phyloP scores from a whole-genome alignment of 2,113 vertebrate species.

The Colaptes auratus region DNA sequence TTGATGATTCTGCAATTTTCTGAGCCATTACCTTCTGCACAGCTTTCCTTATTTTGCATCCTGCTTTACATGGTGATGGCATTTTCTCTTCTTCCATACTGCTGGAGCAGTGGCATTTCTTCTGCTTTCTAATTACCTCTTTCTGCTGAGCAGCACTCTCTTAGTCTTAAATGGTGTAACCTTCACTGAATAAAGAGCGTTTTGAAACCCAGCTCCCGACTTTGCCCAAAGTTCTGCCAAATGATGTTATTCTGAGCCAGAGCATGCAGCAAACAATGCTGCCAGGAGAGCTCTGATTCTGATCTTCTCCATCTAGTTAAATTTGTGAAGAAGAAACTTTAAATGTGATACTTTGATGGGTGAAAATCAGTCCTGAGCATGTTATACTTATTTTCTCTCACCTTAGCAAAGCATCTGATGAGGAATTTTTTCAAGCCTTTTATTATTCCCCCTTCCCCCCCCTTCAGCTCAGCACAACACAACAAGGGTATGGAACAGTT shows the following conservation, averaged over 20 bases:
- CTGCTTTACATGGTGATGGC: background rate
- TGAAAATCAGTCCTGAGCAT: background rate
- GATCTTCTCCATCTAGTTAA: background rate
- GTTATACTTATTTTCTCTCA: background rate
- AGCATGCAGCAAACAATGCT: background rate
- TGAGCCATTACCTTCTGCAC: background rate
- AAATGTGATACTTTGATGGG: background rate
- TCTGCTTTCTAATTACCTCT: slow-evolving; percentile 1
- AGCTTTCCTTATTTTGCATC: background rate
- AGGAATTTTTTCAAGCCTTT: background rate
- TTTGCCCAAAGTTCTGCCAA: background rate
- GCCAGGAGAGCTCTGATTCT: background rate
- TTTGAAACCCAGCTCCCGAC: background rate
- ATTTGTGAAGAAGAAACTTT: background rate
- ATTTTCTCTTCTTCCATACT: background rate
- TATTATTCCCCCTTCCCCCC: background rate
- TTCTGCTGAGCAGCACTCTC: background rate
- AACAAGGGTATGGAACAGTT: too few species aligned
- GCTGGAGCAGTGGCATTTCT: background rate
- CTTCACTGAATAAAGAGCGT: background rate
- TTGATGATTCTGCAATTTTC: background rate
- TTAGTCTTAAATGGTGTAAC: background rate
- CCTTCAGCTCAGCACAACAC: background rate
- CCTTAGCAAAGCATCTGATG: background rate
- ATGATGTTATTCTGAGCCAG: background rate